phyloP scores from a whole-genome alignment of 2,797 vertebrate species.

The Chelidonichthys spinosus region DNA sequence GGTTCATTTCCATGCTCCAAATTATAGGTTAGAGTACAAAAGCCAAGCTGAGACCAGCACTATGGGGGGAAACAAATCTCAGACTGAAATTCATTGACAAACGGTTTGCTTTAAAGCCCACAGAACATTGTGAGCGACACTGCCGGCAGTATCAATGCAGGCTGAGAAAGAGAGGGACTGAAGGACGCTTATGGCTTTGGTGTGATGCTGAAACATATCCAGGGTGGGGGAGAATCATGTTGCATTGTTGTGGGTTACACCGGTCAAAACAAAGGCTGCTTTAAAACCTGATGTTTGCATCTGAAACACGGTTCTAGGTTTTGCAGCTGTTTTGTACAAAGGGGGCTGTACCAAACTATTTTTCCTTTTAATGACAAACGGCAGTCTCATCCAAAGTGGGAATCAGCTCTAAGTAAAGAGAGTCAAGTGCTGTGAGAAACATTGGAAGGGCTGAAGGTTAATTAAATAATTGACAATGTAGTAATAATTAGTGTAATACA shows the following conservation, averaged over 20 bases:
- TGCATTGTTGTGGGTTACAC: neutral
- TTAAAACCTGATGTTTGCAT: neutral
- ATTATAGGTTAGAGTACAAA: conserved; percentile 47
- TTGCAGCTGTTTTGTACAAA: neutral
- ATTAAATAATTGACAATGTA: neutral
- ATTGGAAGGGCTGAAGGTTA: neutral
- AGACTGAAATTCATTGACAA: conserved; percentile 39
- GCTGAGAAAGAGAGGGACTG: conserved; percentile 49
- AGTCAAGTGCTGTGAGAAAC: conserved; percentile 4
- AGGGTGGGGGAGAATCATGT: neutral
- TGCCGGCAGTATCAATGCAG: conserved; percentile 75
- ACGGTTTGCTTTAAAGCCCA: conserved; percentile 38
- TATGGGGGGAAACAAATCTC: conserved; percentile 22
- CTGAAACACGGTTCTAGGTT: neutral
- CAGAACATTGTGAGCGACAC: conserved; percentile 62
- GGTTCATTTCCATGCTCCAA: conserved; percentile 64
- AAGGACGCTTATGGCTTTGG: conserved; percentile 38
- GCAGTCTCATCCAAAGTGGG: conserved; percentile 1
- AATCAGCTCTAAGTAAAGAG: neutral
- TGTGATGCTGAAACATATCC: conserved; percentile 12
- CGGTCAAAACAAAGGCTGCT: neutral
- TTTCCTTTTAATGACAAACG: neutral
- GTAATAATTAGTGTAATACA: conserved; percentile 15
- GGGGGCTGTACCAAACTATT: neutral
- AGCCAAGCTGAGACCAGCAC: conserved; percentile 22